Evolutionary conservation across 2,113 vertebrate genomes (phyloP).

Genomic region (Neomonachus schauinslandi): DNA sequence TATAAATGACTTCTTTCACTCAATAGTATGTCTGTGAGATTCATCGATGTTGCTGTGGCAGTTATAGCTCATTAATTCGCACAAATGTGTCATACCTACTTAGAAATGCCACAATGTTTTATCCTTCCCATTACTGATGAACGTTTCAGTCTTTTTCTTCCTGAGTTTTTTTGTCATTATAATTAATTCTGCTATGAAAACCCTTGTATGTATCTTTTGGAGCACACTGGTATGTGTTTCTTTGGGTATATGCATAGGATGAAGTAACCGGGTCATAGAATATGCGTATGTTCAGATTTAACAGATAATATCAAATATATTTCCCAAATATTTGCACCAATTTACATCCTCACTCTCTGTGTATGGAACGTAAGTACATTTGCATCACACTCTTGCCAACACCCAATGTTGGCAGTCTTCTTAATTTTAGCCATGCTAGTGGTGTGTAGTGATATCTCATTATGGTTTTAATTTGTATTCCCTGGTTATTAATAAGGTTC

Average conservation of each 20-base stretch:
- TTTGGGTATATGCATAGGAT: background rate
- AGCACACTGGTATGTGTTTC: background rate
- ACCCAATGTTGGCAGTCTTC: background rate
- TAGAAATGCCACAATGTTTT: background rate
- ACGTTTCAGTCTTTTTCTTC: background rate
- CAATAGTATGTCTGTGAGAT: background rate
- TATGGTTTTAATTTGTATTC: background rate
- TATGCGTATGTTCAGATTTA: background rate
- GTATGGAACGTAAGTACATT: background rate
- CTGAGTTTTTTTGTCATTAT: background rate
- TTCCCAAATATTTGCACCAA: background rate
- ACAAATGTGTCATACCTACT: background rate
- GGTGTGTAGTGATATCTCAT: background rate
- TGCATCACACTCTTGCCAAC: background rate
- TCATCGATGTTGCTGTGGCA: background rate
- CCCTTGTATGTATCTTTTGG: background rate
- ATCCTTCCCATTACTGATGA: background rate
- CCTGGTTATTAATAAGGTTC: background rate
- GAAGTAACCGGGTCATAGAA: background rate
- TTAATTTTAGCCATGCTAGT: background rate
- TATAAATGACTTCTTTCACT: background rate
- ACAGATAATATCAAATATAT: background rate
- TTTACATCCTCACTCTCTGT: background rate
- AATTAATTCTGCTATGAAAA: background rate
- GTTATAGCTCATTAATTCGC: background rate